A percentile compares a stretch with the other conserved stretches of the same genome.
Evolutionary conservation across 2,113 vertebrate genomes (phyloP).

Genomic region (Eulemur rufifrons): DNA sequence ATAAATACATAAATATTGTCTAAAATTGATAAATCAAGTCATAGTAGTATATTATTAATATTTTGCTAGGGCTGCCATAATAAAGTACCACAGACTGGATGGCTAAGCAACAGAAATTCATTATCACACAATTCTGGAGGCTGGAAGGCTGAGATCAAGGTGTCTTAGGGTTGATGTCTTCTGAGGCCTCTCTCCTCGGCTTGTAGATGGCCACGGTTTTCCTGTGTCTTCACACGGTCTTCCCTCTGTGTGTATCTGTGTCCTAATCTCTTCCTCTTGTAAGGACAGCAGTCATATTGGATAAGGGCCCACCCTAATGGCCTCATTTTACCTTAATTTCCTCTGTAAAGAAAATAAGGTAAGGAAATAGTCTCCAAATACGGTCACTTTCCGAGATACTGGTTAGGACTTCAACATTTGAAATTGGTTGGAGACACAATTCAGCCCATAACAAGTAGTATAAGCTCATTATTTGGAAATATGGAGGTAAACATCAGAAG

Average conservation of each 20-base stretch:
- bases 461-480: background rate
- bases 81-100: background rate
- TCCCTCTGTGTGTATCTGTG: background rate
- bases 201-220: background rate
- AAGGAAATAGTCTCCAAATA: background rate
- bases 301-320: background rate
- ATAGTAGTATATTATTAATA: background rate
- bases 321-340: background rate
- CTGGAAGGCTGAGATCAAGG: background rate
- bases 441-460: background rate
- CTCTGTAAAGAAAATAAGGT: background rate
- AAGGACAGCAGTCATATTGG: background rate
- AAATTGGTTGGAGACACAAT: background rate
- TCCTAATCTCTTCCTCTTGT: background rate
- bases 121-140: background rate
- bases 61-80: background rate
- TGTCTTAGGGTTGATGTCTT: background rate
- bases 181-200: background rate
- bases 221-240: background rate
- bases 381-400: background rate
- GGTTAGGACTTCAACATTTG: background rate
- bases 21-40: background rate
- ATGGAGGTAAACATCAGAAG: background rate
- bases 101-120: background rate
- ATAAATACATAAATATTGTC: slow-evolving; percentile 6